phyloP scores from a whole-genome alignment of 1,140 invertebrate genomes.

The Hestina assimilis region DNA sequence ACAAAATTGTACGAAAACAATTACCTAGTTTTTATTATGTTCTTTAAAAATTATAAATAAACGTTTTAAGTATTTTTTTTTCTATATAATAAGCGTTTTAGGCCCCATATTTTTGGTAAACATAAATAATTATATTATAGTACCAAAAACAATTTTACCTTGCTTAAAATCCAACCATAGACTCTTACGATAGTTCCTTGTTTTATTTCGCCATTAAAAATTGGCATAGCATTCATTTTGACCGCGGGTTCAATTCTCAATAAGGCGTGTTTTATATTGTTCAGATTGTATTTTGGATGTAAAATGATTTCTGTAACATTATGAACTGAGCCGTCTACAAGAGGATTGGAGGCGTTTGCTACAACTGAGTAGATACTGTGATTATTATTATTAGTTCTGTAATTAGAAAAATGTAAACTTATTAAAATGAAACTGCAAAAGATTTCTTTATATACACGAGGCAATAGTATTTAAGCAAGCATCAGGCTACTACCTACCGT shows the following conservation, averaged over 20 bases:
- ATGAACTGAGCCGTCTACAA: constrained; percentile 37
- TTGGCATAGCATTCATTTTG: not conserved
- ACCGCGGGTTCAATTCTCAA: constrained; percentile 34
- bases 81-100: too few species aligned
- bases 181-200: constrained; percentile 16
- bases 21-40: too few species aligned
- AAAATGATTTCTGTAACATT: constrained; percentile 35
- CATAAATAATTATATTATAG: too few species aligned
- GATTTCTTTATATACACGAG: too few species aligned
- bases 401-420: constrained; percentile 5
- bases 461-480: too few species aligned
- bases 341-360: constrained; percentile 30
- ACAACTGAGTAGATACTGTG: constrained; percentile 32
- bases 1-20: too few species aligned
- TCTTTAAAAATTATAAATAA: too few species aligned
- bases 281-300: constrained; percentile 13
- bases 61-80: too few species aligned
- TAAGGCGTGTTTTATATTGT: constrained; percentile 16
- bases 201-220: constrained; percentile 4
- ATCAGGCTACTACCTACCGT: too few species aligned
- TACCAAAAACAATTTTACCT: constrained; percentile 31
- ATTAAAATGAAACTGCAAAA: too few species aligned
- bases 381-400: constrained; percentile 6
- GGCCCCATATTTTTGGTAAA: too few species aligned
- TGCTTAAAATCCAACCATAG: constrained; percentile 36